Base-by-base conservation (phyloP, 1,140 invertebrate genomes). In the Pteromalus puparum region DNA sequence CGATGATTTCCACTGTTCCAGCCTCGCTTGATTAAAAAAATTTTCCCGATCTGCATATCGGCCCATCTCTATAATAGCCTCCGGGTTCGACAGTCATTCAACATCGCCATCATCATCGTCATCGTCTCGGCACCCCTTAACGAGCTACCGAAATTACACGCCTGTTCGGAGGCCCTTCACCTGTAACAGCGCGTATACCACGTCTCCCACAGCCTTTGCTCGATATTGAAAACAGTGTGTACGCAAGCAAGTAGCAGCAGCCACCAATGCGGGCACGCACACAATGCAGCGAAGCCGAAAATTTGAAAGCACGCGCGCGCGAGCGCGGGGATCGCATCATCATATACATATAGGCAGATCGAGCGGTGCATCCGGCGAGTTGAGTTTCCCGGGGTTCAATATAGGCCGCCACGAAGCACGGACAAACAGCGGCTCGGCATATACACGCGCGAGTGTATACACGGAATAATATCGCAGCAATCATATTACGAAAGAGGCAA, bases 401-500 rank as follows among this genome's bases (percentile, higher is more conserved):
- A n/a, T n/a, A 61, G 53, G 53, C 53, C 53, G 53, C 53, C 4
- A 7, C 67, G 24, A 9, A 7, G 24, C 67, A n/a, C 26, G 67
- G 28, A 30, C 74, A 75, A 75, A 75, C 74, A 75, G 74, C 74
- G 18, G 74, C 42, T 38, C 42, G 75, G 21, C 48, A 48, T 18
- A 34, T 34, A 34, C 4, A 75, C n/a, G 9, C 4, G n/a, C 46
- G 18, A n/a, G 53, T 13, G 24, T 48, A 67, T 67, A 79, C 88
- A 85, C 87, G 86, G 89, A 91, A 91, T 91, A 91, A 91, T 91
- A 92, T 92, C 88, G 88, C 85, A 85, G 89, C 91, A 91, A 92
- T 91, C 90, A 90, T 91, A 92, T 91, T 92, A 91, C 90, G 90
- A 92, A 91, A 91, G 89, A 88, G 88, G 87, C 89, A 91, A 91